Evolutionary conservation across 2,797 vertebrate genomes (phyloP).

Genomic region (Amphiprion clarkii): DNA sequence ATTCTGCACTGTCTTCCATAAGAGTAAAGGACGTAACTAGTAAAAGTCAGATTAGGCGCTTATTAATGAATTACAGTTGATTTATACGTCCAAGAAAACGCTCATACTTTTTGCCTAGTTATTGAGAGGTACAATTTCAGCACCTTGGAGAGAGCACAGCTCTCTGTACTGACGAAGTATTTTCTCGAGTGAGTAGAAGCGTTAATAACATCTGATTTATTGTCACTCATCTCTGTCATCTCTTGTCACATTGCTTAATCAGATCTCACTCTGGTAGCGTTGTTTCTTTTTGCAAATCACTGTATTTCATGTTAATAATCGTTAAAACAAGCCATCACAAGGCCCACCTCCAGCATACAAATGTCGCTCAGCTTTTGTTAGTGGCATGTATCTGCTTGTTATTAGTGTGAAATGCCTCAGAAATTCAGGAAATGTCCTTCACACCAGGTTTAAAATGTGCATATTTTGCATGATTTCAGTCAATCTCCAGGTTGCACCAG

Average conservation of each 20-base stretch:
- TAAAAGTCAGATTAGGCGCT: neutral
- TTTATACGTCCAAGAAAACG: constrained; percentile 5
- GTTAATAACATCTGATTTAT: constrained; percentile 15
- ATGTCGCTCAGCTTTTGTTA: too few relatives aligned
- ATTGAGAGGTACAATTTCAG: constrained; percentile 44
- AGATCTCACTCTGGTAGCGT: neutral
- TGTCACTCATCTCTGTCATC: neutral
- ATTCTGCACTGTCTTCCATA: neutral
- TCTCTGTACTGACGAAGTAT: constrained; percentile 1
- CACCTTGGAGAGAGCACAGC: constrained; percentile 67
- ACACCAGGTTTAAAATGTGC: neutral
- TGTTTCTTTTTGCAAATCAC: neutral
- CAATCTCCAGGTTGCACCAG: too few relatives aligned
- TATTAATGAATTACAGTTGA: neutral
- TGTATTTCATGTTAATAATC: neutral
- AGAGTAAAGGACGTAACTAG: neutral
- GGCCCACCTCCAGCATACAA: too few relatives aligned
- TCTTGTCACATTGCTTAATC: neutral
- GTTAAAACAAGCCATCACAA: neutral
- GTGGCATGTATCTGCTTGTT: too few relatives aligned
- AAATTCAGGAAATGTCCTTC: neutral
- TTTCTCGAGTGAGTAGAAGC: constrained; percentile 12
- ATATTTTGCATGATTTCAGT: neutral
- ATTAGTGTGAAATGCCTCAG: neutral
- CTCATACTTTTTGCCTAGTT: neutral